These are phyloP conservation scores for Mustelus asterias DNA, from an alignment of 2,113 vertebrate species.

Conservation along the genomic window DNA sequence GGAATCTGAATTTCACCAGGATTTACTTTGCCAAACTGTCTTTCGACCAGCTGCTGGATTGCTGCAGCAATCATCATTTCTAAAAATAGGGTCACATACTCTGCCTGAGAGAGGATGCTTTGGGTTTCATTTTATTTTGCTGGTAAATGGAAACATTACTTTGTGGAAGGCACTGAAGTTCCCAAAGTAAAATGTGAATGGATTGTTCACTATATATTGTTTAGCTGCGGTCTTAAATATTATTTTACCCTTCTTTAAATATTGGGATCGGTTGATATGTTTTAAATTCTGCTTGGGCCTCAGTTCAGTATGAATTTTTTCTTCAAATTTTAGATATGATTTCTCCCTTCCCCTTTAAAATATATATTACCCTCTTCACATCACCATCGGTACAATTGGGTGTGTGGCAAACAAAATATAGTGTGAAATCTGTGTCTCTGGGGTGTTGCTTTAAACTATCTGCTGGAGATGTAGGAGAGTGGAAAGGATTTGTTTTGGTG, in stretches of 20 bases:
- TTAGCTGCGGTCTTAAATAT: not conserved
- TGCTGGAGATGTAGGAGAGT: not conserved
- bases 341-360: not conserved
- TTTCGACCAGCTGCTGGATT: constrained; percentile 6
- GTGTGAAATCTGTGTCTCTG: not conserved
- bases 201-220: not conserved
- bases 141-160: constrained; percentile 8
- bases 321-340: not conserved
- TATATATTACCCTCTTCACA: not conserved
- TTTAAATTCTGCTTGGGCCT: not conserved
- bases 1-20: not conserved
- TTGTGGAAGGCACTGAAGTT: not conserved
- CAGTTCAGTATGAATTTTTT: not conserved
- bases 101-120: not conserved
- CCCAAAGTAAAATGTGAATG: not conserved
- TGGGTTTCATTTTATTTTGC: constrained; percentile 12
- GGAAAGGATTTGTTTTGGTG: no score
- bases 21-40: constrained; percentile 20
- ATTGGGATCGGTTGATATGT: not conserved
- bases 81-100: not conserved
- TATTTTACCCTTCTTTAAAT: not conserved
- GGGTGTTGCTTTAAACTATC: not conserved
- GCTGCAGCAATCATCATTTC: constrained; percentile 8
- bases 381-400: not conserved
- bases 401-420: not conserved